phyloP scores from a whole-genome alignment of 2,797 vertebrate species.

The Enteromius anoplus region DNA sequence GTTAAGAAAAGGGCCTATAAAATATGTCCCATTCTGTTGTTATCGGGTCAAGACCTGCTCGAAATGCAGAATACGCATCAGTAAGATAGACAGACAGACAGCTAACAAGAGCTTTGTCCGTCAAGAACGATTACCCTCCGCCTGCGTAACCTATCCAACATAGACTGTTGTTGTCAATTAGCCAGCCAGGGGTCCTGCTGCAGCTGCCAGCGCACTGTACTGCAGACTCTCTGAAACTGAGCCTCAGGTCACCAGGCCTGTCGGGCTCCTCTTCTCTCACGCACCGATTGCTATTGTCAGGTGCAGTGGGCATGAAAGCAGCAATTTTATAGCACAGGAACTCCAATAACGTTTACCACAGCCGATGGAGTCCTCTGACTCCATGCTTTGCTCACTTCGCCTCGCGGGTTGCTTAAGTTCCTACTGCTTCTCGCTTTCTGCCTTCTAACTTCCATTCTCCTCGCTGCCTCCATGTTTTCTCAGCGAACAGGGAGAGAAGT shows the following conservation, averaged over 20 bases:
- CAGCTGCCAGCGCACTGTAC: slow-evolving; percentile 14
- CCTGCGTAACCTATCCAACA: slow-evolving; percentile 29
- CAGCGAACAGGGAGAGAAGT: neutral
- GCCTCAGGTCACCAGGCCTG: slow-evolving; percentile 24
- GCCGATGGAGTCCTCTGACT: slow-evolving; percentile 76
- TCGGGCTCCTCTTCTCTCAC: slow-evolving; percentile 18
- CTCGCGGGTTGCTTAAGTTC: slow-evolving; percentile 80
- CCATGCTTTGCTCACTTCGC: slow-evolving; percentile 69
- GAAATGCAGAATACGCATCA: slow-evolving; percentile 19
- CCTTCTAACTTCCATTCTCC: neutral
- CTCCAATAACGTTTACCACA: slow-evolving; percentile 82
- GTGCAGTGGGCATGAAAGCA: slow-evolving; percentile 86
- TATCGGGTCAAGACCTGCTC: neutral
- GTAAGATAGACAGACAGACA: slow-evolving; percentile 11
- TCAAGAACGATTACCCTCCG: slow-evolving; percentile 15
- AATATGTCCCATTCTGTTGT: neutral
- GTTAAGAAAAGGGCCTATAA: neutral
- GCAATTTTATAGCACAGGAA: slow-evolving; percentile 88
- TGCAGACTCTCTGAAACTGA: slow-evolving; percentile 33
- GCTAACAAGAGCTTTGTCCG: slow-evolving; percentile 15
- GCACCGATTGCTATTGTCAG: slow-evolving; percentile 79
- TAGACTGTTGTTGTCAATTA: slow-evolving; percentile 51
- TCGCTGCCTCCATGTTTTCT: neutral
- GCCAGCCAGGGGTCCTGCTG: slow-evolving; percentile 10
- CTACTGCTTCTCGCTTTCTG: slow-evolving; percentile 74